Percentiles rank a stretch among this genome's conserved stretches.
These are phyloP conservation scores for Callyntrura sp. DNA, from an alignment of 2,888 invertebrate species.

Conservation along the genomic window DNA sequence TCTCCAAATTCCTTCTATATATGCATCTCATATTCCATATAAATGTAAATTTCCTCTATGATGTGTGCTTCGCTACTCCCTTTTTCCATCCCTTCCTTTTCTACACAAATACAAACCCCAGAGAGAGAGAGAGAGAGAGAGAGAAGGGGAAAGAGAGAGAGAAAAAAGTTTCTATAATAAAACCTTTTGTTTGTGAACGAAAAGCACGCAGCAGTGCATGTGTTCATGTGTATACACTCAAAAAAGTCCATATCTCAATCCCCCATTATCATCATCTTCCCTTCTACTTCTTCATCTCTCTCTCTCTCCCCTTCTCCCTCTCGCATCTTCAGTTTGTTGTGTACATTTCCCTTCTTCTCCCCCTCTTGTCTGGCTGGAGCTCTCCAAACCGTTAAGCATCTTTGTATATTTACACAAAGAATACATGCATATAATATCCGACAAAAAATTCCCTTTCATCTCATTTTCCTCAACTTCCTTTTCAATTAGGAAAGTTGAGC, in stretches of 20 bases:
- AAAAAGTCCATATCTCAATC: constrained; percentile 72
- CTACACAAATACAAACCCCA: too few relatives aligned
- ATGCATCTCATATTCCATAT: constrained; percentile 25
- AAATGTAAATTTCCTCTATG: constrained; percentile 49
- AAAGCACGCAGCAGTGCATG: constrained; percentile 31
- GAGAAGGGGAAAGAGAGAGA: too few relatives aligned
- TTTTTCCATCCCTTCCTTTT: constrained; percentile 27
- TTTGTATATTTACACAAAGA: constrained; percentile 75
- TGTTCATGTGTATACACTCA: constrained; percentile 67
- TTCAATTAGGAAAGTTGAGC: constrained; percentile 81
- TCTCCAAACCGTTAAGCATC: constrained; percentile 57
- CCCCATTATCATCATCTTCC: constrained; percentile 72
- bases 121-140: too few relatives aligned
- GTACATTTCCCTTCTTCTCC: constrained; percentile 33
- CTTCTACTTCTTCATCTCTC: constrained; percentile 61
- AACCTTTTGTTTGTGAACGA: constrained; percentile 43
- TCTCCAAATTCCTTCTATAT: constrained; percentile 40
- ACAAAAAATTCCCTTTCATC: constrained; percentile 80
- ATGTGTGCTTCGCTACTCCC: background rate
- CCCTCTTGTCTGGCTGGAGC: background rate
- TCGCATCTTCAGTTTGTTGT: constrained; percentile 22
- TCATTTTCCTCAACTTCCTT: constrained; percentile 83
- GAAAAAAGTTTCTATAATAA: constrained; percentile 43
- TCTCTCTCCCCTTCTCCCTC: constrained; percentile 56
- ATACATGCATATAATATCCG: constrained; percentile 70